Evolutionary conservation across 92 coral and sea anemone genomes (phyloP), one percentile per base, ranked within the genome.

Genomic region (Phenganax marumi): DNA sequence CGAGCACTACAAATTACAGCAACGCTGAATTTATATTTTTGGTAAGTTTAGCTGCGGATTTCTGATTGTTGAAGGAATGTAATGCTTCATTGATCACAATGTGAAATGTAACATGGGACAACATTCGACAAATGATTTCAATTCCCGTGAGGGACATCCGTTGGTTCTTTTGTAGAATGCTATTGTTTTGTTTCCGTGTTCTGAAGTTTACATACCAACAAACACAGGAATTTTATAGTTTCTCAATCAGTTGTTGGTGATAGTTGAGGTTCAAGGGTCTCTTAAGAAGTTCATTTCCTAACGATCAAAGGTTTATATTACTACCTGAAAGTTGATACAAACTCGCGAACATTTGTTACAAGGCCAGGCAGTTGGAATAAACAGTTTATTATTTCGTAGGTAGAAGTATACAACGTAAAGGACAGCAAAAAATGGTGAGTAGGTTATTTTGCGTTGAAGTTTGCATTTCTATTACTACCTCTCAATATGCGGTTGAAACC

Each of bases 211-310:
- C n/a, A n/a, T n/a, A n/a, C n/a, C 13, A 0, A 66, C 3, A 25
- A 25, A 10, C 72, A 66, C 12, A 66, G 24, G 18, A 66, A 66
- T 4, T 0, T 66, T 25, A n/a, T 66, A 10, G 0, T 25, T 10
- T 25, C 0, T 25, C 49, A 23, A 6, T 62, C 68, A 66, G 12
- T 66, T 66, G 72, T 23, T 66, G 72, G 49, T 25, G 72, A 24
- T 33, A 24, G 48, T 33, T 12, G 50, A 33, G 48, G 12, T 47
- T n/a, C 14, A 66, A 66, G 72, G 50, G 17, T 8, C 49, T 66
- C 72, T 66, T 66, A 19, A 66, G 50, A 14, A 66, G 49, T 62
- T 62, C 10, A 66, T 66, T 66, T 66, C 72, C 72, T 47, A n/a
- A 49, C 19, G n/a, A 66, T 33, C 72, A 62, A 62, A 62, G 50